A percentile compares a stretch with the other conserved stretches of the same genome.
phyloP scores from a whole-genome alignment of 2,888 invertebrate genomes.

The Cataglyphis albicans region DNA sequence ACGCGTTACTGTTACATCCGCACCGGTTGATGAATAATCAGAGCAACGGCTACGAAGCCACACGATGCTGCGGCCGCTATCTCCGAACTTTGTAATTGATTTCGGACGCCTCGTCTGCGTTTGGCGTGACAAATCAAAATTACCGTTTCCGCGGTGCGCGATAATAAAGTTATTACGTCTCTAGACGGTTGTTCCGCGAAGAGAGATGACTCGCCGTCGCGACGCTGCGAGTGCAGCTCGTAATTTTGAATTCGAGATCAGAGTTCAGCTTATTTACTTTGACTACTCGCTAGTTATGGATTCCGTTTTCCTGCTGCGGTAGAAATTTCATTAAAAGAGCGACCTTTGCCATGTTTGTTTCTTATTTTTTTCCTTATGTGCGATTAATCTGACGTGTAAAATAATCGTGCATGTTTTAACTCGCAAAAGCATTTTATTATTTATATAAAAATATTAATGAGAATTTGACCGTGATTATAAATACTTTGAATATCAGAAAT shows the following conservation, averaged over 20 bases:
- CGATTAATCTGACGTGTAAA: background rate
- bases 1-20: constrained; percentile 61
- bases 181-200: constrained; percentile 51
- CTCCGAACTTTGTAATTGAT: constrained; percentile 77
- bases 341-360: background rate
- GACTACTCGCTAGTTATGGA: constrained; percentile 51
- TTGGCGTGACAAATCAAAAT: constrained; percentile 75
- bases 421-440: background rate
- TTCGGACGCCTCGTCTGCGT: constrained; percentile 70
- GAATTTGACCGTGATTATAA: background rate
- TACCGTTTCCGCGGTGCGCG: constrained; percentile 68
- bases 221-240: constrained; percentile 34
- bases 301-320: constrained; percentile 56
- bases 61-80: constrained; percentile 69
- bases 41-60: constrained; percentile 49
- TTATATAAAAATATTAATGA: background rate
- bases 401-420: background rate
- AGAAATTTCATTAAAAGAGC: constrained; percentile 46
- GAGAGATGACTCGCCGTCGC: constrained; percentile 39
- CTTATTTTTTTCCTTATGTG: background rate
- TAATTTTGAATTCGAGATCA: constrained; percentile 58
- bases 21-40: constrained; percentile 70
- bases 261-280: constrained; percentile 38
- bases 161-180: constrained; percentile 72
- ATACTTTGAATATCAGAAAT: background rate